phyloP scores from a whole-genome alignment of 2,888 invertebrate species.

The Rhingia rostrata region DNA sequence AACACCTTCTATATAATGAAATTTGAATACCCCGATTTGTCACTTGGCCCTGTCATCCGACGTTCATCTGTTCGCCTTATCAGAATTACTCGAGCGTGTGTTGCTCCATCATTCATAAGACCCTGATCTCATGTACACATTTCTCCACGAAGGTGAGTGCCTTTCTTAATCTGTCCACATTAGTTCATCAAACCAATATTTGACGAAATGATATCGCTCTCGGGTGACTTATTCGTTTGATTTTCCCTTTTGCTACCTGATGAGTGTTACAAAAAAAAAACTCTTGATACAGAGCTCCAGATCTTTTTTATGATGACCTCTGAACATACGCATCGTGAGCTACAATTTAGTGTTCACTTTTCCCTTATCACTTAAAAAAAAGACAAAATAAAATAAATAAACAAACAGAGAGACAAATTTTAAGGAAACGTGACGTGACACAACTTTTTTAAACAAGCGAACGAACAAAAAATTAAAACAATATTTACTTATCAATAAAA shows the following conservation, averaged over 20 bases:
- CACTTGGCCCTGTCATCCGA: no score
- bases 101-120: background rate
- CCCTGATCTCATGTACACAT: constrained; percentile 14
- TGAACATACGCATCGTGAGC: constrained; percentile 39
- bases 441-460: constrained; percentile 16
- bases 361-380: constrained; percentile 26
- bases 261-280: background rate
- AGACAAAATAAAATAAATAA: constrained; percentile 19
- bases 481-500: constrained; percentile 48
- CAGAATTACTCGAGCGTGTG: background rate
- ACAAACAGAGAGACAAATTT: constrained; percentile 8
- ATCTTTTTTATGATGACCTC: constrained; percentile 16
- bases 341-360: constrained; percentile 59
- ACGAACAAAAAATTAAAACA: constrained; percentile 12
- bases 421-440: constrained; percentile 6
- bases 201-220: constrained; percentile 48
- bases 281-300: constrained; percentile 27
- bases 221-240: constrained; percentile 17
- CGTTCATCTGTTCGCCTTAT: background rate
- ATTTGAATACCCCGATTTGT: no score
- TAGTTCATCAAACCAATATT: constrained; percentile 62
- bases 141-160: constrained; percentile 45
- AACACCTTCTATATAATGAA: no score
- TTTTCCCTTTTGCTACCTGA: constrained; percentile 11
- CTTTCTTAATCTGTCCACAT: constrained; percentile 54